phyloP scores from a whole-genome alignment of 2,797 vertebrate genomes.

The Lepilemur ruficaudatus region DNA sequence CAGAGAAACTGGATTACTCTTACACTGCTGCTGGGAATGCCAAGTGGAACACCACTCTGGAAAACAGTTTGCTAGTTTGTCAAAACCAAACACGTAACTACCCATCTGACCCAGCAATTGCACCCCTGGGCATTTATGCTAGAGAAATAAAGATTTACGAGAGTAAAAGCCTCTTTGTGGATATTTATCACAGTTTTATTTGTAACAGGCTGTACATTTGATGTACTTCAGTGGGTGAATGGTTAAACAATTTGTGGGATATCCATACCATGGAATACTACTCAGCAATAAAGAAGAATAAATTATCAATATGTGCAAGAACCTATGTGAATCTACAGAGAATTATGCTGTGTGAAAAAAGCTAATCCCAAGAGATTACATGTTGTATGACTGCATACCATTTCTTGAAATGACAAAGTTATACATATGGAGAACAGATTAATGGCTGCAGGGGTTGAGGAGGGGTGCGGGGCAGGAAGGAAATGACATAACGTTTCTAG shows the following conservation, averaged over 20 bases:
- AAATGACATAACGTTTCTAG: too few relatives aligned
- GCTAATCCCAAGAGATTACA: not conserved
- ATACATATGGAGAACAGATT: not conserved
- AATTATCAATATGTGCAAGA: not conserved
- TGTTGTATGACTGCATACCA: not conserved
- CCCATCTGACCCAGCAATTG: too few relatives aligned
- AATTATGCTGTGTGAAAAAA: not conserved
- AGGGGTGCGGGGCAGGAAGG: not conserved
- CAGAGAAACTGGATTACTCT: not conserved
- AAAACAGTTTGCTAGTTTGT: not conserved
- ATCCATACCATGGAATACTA: not conserved
- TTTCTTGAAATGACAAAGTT: not conserved
- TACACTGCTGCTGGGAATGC: not conserved
- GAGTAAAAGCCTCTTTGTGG: not conserved
- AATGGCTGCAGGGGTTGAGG: not conserved
- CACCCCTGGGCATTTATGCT: not conserved
- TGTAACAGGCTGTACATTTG: not conserved
- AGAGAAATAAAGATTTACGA: not conserved
- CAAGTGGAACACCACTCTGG: not conserved
- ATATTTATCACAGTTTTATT: not conserved
- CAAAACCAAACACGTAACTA: not conserved
- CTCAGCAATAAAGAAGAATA: not conserved
- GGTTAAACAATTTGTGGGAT: not conserved
- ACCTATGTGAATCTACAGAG: not conserved
- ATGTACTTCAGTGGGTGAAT: not conserved